Base-by-base conservation (phyloP, 30 jellyfish, hydroid and myxozoan genomes). In the Turritopsis rubra region DNA sequence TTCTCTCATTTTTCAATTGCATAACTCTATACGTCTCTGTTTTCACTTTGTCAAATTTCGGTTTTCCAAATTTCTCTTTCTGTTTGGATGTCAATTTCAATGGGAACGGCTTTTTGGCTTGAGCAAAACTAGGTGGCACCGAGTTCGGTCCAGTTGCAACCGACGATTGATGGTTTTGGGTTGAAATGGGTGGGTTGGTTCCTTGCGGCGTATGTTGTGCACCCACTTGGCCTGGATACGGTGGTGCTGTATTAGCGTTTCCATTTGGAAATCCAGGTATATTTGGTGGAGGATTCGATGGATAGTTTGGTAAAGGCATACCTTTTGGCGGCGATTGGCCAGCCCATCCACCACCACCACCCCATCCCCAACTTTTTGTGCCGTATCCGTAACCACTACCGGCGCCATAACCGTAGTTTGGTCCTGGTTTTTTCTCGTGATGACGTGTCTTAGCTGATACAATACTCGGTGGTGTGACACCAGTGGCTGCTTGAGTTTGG, bases 341-440 rank as follows among this genome's bases (percentile, higher is more conserved):
- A 20, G 87, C 87, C 87, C 87, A 80, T 41, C 87, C 87, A 1
- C 87, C 87, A 53, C 87, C 87, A 41, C 87, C 87, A 23, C 87
- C 87, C 87, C 87, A 80, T 54, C 79, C 87, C 54, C 28, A 80
- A 53, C 79, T 53, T 22, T 30, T 80, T 80, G 60, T 66, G 22
- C 87, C 87, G 70, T 80, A 80, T 20, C 87, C 87, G 28, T 54
- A 66, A 0, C 87, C 87, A 66, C 87, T 80, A 18, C 87, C 87
- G 20, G 79, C 18, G n/a, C 87, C 87, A 65, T 41, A 80, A 1
- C 87, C 87, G 0, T 80, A 80, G 52, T 68, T 68, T 25, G 79
- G 52, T n/a, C 77, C 77, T 7, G 77, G 77, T 19, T 68, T 68
- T 68, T 68, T 68, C 30, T 68, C 77, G 30, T 68, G 77, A 68